phyloP scores from a whole-genome alignment of 2,113 vertebrate genomes.

The Diadophis punctatus region DNA sequence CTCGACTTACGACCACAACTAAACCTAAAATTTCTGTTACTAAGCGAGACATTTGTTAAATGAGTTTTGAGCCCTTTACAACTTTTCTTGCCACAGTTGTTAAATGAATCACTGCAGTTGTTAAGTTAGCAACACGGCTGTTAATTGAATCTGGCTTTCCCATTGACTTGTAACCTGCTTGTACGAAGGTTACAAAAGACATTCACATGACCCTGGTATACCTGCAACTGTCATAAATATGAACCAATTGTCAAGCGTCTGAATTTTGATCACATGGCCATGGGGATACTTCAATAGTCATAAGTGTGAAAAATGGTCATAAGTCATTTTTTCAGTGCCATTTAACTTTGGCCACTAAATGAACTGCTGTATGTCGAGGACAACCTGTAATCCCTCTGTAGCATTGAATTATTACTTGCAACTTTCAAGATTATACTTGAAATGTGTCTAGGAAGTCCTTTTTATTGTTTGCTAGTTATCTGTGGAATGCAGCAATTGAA shows the following conservation, averaged over 20 bases:
- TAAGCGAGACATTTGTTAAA: background rate
- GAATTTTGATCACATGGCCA: background rate
- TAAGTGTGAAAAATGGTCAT: background rate
- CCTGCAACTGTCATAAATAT: background rate
- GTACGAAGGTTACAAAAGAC: background rate
- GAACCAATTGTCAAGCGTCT: background rate
- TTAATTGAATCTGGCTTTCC: background rate
- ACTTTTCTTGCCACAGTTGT: background rate
- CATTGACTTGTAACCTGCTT: background rate
- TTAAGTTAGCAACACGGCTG: background rate
- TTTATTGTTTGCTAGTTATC: background rate
- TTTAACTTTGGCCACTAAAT: background rate
- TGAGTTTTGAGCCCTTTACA: background rate
- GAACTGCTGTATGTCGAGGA: background rate
- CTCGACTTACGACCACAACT: background rate
- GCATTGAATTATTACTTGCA: background rate
- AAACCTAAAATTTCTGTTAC: background rate
- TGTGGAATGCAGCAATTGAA: background rate
- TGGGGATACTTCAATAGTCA: no score
- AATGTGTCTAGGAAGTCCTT: background rate
- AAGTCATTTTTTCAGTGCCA: background rate
- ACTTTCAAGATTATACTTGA: background rate
- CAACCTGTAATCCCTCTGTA: background rate
- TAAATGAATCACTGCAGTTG: background rate
- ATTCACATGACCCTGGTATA: background rate